Evolutionary conservation across 2,888 invertebrate species (phyloP).

Genomic region (Nomada ruficornis): DNA sequence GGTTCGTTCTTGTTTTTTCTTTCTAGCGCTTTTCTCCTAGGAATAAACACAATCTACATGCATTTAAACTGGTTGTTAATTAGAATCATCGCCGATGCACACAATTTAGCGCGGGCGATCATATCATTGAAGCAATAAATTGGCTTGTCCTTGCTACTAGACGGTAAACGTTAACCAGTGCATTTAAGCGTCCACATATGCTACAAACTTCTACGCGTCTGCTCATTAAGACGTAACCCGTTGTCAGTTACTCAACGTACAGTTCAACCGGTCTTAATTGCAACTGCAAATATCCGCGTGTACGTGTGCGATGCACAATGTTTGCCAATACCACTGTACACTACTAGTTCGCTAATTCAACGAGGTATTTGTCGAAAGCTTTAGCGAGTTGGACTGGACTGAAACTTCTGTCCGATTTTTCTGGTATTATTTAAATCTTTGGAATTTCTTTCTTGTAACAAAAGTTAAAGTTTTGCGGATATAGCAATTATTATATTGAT

Average conservation of each 20-base stretch:
- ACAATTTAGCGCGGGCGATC: conserved; percentile 64
- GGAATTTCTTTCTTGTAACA: no score
- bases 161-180: conserved; percentile 51
- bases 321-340: not conserved
- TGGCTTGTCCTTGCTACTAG: conserved; percentile 70
- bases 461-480: no score
- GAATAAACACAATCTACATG: conserved; percentile 71
- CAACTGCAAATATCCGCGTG: not conserved
- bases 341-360: not conserved
- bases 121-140: conserved; percentile 71
- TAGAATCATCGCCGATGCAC: conserved; percentile 62
- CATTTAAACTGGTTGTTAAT: conserved; percentile 69
- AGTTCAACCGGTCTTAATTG: conserved; percentile 30
- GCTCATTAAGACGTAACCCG: conserved; percentile 29
- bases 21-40: conserved; percentile 3
- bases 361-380: conserved; percentile 1
- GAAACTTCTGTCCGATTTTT: not conserved
- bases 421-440: not conserved
- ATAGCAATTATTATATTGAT: no score
- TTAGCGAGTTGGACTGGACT: not conserved
- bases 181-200: conserved; percentile 46
- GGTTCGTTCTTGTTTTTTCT: not conserved
- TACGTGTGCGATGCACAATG: not conserved
- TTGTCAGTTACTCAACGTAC: not conserved
- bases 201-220: conserved; percentile 31